These are phyloP conservation scores for Bos taurus DNA, from an alignment of 2,113 vertebrate genomes.

Conservation along the genomic window ARS-UCD2.0 NC_037332.1:4993001-4993500, in stretches of 20 bases:
- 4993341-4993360: too few relatives aligned
- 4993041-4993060: background rate
- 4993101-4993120: background rate
- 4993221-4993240: too few relatives aligned
- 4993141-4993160: too few relatives aligned
- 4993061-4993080: background rate
- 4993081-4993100: background rate
- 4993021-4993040: background rate
- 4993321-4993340: too few relatives aligned
- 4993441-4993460: background rate
- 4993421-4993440: background rate
- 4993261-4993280: too few relatives aligned
- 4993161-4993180: too few relatives aligned
- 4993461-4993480: background rate
- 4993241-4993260: too few relatives aligned
- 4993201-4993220: too few relatives aligned
- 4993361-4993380: too few relatives aligned
- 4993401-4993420: background rate
- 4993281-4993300: rapidly evolving
- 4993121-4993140: background rate
- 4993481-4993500: background rate
- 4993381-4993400: too few relatives aligned
- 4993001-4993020: background rate
- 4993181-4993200: too few relatives aligned
- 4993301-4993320: too few relatives aligned